Percentiles rank a stretch among this genome's conserved stretches.
phyloP scores from a whole-genome alignment of 2,888 invertebrate genomes.

The Anarsia innoxiella region DNA sequence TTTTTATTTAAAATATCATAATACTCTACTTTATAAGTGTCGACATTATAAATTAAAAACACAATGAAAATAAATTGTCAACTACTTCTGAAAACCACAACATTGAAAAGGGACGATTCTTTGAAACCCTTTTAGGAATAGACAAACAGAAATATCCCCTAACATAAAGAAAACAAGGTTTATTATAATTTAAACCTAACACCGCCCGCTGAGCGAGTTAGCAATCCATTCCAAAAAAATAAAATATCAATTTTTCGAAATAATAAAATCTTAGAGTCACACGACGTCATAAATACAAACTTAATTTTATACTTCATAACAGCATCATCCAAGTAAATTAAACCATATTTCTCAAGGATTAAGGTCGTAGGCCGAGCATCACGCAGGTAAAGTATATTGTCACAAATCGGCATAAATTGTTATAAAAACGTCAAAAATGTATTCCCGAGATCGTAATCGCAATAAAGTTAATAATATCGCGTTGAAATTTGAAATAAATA shows the following conservation, averaged over 20 bases:
- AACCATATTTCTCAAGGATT: slow-evolving; percentile 29
- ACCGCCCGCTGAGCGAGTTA: slow-evolving; percentile 68
- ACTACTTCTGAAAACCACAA: no score
- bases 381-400: slow-evolving; percentile 1
- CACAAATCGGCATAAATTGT: slow-evolving; percentile 67
- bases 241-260: slow-evolving; percentile 69
- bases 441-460: slow-evolving; percentile 72
- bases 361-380: slow-evolving; percentile 13
- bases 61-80: no score
- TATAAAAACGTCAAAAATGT: slow-evolving; percentile 73
- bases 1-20: no score
- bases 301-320: slow-evolving; percentile 24
- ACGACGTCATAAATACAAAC: slow-evolving; percentile 44
- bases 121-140: slow-evolving; percentile 42
- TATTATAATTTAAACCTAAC: slow-evolving; percentile 22
- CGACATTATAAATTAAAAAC: no score
- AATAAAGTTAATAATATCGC: slow-evolving; percentile 70
- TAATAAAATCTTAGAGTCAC: slow-evolving; percentile 73
- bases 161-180: slow-evolving; percentile 26
- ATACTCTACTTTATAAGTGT: no score
- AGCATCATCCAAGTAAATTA: slow-evolving; percentile 25
- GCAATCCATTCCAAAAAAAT: slow-evolving; percentile 63
- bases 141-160: slow-evolving; percentile 31
- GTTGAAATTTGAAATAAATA: slow-evolving; percentile 69
- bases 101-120: no score